These are phyloP conservation scores for Pipistrellus pygmaeus DNA, from an alignment of 2,797 vertebrate species.

Conservation along the genomic window DNA sequence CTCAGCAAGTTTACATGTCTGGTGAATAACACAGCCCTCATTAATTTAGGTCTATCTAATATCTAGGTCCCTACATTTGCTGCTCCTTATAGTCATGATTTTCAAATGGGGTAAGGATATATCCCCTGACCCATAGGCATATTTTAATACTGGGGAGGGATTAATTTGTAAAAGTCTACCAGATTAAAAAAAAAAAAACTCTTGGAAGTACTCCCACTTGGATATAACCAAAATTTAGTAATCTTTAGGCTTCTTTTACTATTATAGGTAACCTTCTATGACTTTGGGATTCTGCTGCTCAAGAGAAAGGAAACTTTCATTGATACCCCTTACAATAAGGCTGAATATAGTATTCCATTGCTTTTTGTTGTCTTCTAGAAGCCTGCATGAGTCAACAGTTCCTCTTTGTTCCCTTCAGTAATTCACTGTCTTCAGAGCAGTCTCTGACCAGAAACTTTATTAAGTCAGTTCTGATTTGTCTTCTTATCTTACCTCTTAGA, in stretches of 20 bases:
- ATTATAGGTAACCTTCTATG: neutral
- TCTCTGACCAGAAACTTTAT: constrained; percentile 74
- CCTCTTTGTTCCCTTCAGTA: constrained; percentile 65
- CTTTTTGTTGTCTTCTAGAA: constrained; percentile 6
- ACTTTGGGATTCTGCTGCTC: neutral
- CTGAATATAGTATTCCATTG: neutral
- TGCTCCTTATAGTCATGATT: neutral
- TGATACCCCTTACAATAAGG: neutral
- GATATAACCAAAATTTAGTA: neutral
- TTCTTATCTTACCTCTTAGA: constrained; percentile 76
- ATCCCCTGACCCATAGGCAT: neutral
- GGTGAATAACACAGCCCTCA: neutral
- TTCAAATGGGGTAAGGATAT: neutral
- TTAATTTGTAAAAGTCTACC: neutral
- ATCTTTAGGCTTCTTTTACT: constrained; percentile 46
- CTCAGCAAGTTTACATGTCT: neutral
- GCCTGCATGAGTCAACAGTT: neutral
- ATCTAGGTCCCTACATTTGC: neutral
- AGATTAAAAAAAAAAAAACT: neutral
- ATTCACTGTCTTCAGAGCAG: constrained; percentile 58
- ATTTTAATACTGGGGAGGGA: neutral
- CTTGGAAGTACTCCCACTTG: neutral
- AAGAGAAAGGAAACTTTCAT: constrained; percentile 9
- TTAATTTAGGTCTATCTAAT: neutral
- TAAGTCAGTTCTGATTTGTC: constrained; percentile 60